These are phyloP conservation scores for Chloroceryle aenea DNA, from an alignment of 2,113 vertebrate genomes.

Conservation along the genomic window DNA sequence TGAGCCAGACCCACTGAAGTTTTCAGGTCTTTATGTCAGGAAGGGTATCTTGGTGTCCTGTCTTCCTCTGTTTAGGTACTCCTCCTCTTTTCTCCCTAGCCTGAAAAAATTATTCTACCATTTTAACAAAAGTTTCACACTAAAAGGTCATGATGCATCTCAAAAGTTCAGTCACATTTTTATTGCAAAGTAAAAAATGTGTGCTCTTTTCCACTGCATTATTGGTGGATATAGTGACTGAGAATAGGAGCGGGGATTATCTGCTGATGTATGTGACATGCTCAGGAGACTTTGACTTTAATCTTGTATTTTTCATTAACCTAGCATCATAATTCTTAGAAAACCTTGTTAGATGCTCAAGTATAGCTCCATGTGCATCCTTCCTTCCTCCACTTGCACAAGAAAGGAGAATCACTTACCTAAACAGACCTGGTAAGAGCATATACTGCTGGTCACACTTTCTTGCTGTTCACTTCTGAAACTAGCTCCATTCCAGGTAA, in stretches of 20 bases:
- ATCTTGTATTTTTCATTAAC: neutral
- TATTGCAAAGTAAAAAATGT: neutral
- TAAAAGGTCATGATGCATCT: neutral
- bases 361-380: neutral
- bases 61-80: neutral
- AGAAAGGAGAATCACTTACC: neutral
- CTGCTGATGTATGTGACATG: neutral
- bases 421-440: neutral
- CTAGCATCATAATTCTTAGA: neutral
- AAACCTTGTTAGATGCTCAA: neutral
- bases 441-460: neutral
- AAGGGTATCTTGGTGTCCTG: neutral
- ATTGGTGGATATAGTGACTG: neutral
- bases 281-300: neutral
- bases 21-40: neutral
- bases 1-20: neutral
- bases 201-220: neutral
- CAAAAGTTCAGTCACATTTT: neutral
- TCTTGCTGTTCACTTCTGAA: neutral
- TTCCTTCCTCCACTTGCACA: neutral
- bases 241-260: neutral
- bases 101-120: neutral
- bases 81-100: neutral
- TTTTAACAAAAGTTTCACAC: neutral
- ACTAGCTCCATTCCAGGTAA: neutral